phyloP scores from a whole-genome alignment of 2,797 vertebrate species.

The Todus mexicanus region DNA sequence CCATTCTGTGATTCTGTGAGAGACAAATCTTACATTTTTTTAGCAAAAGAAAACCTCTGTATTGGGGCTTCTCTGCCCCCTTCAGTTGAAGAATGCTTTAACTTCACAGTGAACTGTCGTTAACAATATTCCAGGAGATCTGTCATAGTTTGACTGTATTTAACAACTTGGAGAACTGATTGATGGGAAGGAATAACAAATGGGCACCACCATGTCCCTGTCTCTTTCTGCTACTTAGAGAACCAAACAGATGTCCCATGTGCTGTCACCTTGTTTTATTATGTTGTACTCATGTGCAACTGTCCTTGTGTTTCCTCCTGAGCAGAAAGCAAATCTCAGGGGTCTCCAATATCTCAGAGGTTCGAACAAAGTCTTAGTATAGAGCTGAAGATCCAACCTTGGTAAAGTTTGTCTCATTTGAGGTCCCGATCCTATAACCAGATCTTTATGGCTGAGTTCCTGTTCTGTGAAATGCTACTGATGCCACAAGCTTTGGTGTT shows the following conservation, averaged over 20 bases:
- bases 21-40: background rate
- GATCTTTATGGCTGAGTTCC: background rate
- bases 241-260: background rate
- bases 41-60: background rate
- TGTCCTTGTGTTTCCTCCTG: background rate
- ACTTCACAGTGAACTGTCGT: background rate
- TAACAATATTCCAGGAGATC: background rate
- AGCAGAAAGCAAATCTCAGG: background rate
- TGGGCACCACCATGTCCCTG: rapidly evolving
- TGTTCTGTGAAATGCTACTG: background rate
- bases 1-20: too few relatives aligned
- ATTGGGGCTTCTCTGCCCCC: background rate
- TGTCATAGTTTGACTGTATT: rapidly evolving
- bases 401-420: background rate
- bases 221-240: background rate
- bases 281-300: background rate
- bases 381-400: background rate
- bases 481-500: background rate
- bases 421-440: background rate
- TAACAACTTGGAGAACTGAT: background rate
- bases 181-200: background rate
- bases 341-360: too few relatives aligned
- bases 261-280: background rate
- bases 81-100: background rate
- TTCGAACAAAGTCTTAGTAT: background rate